Conservation (phyloP, 2,888 invertebrate species). For the Spatulosminthurus flaviceps region DNA sequence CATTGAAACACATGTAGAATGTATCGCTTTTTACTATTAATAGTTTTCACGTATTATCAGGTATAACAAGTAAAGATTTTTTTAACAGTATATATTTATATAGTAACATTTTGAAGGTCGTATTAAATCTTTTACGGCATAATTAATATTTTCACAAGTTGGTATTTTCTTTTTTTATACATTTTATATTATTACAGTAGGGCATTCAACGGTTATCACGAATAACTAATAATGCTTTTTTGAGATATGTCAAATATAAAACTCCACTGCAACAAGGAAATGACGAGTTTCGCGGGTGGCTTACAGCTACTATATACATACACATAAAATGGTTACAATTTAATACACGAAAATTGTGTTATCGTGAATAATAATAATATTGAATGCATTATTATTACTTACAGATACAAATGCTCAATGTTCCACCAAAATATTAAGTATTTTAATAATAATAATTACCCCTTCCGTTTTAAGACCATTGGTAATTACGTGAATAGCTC, state of each 20-base stretch:
- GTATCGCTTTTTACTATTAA: too few relatives aligned
- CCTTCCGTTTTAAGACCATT: constrained; percentile 21
- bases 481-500: constrained; percentile 30
- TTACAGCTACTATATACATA: background rate
- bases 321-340: background rate
- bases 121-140: too few relatives aligned
- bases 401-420: background rate
- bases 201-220: background rate
- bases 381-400: background rate
- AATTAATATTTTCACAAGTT: too few relatives aligned
- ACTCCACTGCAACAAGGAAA: constrained; percentile 18
- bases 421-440: constrained; percentile 3
- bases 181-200: too few relatives aligned
- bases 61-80: background rate
- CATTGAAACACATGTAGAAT: background rate
- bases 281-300: background rate
- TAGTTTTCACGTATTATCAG: background rate
- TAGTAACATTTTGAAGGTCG: background rate
- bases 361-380: background rate
- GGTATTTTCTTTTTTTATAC: too few relatives aligned
- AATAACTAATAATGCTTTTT: background rate
- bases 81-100: background rate
- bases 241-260: constrained; percentile 18
- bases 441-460: constrained; percentile 18
- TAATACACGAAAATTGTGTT: too few relatives aligned